phyloP scores from a whole-genome alignment of 2,113 vertebrate species.

The Sphyrna mokarran region DNA sequence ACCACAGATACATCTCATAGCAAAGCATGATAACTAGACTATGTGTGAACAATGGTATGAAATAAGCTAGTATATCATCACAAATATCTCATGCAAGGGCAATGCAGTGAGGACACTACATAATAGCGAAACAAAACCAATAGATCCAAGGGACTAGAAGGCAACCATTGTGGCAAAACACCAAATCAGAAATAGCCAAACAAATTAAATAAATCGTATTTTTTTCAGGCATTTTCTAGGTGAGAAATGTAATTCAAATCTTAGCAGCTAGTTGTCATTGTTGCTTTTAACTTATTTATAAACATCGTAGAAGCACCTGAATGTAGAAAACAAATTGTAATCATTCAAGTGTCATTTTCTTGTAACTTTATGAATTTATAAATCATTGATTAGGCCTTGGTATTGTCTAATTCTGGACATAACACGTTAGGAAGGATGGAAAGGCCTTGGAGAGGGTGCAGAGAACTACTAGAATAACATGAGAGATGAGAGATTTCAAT shows the following conservation, averaged over 20 bases:
- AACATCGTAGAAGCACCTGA: too few species aligned
- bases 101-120: not conserved
- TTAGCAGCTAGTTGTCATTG: not conserved
- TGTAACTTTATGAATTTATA: too few species aligned
- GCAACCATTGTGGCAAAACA: not conserved
- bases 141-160: not conserved
- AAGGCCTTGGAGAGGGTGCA: too few species aligned
- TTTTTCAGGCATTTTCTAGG: not conserved
- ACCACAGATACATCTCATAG: not conserved
- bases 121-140: not conserved
- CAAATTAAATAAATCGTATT: not conserved
- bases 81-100: not conserved
- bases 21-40: not conserved
- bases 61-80: not conserved
- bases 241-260: not conserved
- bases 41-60: not conserved
- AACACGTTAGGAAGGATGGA: too few species aligned
- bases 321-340: too few species aligned
- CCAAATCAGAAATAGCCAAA: not conserved
- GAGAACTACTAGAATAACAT: too few species aligned
- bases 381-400: too few species aligned
- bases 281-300: too few species aligned
- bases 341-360: too few species aligned
- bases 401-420: not conserved
- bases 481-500: too few species aligned